Evolutionary conservation across 2,113 vertebrate genomes (phyloP), one percentile per base, ranked within the genome.

Genomic region (Chlorocebus sabaeus): DNA sequence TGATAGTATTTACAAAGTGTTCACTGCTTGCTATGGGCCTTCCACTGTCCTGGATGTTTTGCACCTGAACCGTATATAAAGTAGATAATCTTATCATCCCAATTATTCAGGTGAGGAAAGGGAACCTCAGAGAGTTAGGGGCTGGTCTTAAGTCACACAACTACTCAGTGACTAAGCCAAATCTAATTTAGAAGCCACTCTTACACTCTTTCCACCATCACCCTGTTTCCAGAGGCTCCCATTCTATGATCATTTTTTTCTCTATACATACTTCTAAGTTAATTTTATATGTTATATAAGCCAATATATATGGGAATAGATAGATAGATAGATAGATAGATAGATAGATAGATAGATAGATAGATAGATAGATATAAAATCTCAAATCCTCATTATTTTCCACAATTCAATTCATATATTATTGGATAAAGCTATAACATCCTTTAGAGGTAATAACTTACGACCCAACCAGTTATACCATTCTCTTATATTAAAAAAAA

Each of bases 401-500:
- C 30, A 79, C 11, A 79, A 25, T 68, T 61, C 3, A 18, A 93
- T 57, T 87, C 20, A 84, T 64, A 50, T 59, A 80, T 38, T 73
- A 86, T 35, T 92, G 61, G 23, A 9, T 75, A 88, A 88, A 88
- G 30, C 22, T 72, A 43, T 23, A 32, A 20, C n/a, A 70, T 72
- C 55, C 6, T 14, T 52, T 80, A 72, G 25, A 79, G 82, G 11
- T 16, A 61, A 43, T 27, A 57, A 80, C 20, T 85, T 73, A 59
- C 8, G 18, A 3, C 1, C 14, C 57, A 87, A 90, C 13, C 55
- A 55, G 23, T 4, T 40, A 30, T 80, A 43, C 30, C 20, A 8
- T 38, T 96, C 50, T 93, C 27, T 92, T 75, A 73, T 93, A 67
- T 95, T 84, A 79, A 73, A 45, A 61, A 92, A 52, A 30, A 30